Evolutionary conservation across 2,888 invertebrate genomes (phyloP).

Genomic region (Aleiodes leptofemur): DNA sequence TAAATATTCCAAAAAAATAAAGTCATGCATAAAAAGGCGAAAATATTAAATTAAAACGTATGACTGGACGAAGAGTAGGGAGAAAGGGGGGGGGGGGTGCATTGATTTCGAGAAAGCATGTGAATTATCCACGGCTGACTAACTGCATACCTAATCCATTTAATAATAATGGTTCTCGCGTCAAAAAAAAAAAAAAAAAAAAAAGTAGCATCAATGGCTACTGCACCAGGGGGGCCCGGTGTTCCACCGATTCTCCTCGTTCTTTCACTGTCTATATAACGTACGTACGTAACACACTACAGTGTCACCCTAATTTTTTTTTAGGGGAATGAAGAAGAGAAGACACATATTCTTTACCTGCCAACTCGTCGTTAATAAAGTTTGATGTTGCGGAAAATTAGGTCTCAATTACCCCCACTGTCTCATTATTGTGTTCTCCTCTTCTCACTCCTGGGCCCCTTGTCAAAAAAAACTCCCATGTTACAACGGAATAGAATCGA

Average conservation of each 20-base stretch:
- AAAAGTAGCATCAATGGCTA: constrained; percentile 35
- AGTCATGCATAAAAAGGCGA: too few relatives aligned
- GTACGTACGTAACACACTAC: background rate
- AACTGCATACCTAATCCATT: constrained; percentile 70
- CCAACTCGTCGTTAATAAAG: constrained; percentile 70
- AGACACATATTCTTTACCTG: constrained; percentile 56
- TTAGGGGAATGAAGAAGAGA: background rate
- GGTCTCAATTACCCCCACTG: constrained; percentile 65
- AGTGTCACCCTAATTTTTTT: constrained; percentile 51
- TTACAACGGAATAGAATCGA: constrained; percentile 6
- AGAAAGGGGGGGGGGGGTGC: constrained; percentile 9
- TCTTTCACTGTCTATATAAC: constrained; percentile 24
- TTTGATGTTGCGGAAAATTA: constrained; percentile 73
- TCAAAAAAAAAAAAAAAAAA: constrained; percentile 10
- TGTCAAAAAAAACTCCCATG: background rate
- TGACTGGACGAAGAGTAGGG: background rate
- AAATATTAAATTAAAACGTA: constrained; percentile 56
- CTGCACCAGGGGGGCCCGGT: constrained; percentile 44
- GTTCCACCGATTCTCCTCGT: constrained; percentile 48
- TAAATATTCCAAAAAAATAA: too few relatives aligned
- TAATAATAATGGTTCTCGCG: constrained; percentile 64
- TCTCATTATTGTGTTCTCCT: constrained; percentile 40
- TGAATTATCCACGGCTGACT: constrained; percentile 68
- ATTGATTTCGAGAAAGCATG: constrained; percentile 49
- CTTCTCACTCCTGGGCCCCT: background rate